Evolutionary conservation across 1,140 invertebrate genomes (phyloP).

Genomic region (Drosophila santomea): DNA sequence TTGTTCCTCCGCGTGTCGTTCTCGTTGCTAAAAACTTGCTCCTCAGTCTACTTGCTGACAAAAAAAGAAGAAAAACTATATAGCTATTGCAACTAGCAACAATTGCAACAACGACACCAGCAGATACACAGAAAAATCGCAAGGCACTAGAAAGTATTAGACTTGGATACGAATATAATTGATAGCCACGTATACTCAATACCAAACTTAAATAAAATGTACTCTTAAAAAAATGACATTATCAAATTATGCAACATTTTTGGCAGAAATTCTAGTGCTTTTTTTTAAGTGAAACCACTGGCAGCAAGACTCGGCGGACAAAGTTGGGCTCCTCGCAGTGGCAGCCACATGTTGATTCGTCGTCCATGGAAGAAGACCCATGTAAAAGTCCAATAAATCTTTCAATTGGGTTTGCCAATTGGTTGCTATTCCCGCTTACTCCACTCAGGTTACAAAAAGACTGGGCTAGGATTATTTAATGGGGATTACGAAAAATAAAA

Average conservation of each 20-base stretch:
- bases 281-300: neutral
- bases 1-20: constrained; percentile 26
- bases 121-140: neutral
- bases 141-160: neutral
- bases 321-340: constrained; percentile 7
- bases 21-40: constrained; percentile 46
- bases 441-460: neutral
- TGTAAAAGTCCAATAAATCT: constrained; percentile 41
- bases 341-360: constrained; percentile 49
- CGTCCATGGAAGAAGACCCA: constrained; percentile 17
- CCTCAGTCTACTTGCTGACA: constrained; percentile 24
- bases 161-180: too few relatives aligned
- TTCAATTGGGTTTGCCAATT: constrained; percentile 31
- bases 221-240: too few relatives aligned
- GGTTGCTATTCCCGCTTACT: neutral
- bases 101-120: constrained; percentile 7
- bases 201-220: neutral
- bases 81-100: constrained; percentile 9
- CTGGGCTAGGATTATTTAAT: neutral
- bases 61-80: neutral
- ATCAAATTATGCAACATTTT: too few relatives aligned
- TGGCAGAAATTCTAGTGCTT: neutral
- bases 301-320: constrained; percentile 3
- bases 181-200: too few relatives aligned
- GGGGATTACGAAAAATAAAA: neutral